These are phyloP conservation scores for Mareca strepera DNA, from an alignment of 2,797 vertebrate species.

Conservation along the genomic window DNA sequence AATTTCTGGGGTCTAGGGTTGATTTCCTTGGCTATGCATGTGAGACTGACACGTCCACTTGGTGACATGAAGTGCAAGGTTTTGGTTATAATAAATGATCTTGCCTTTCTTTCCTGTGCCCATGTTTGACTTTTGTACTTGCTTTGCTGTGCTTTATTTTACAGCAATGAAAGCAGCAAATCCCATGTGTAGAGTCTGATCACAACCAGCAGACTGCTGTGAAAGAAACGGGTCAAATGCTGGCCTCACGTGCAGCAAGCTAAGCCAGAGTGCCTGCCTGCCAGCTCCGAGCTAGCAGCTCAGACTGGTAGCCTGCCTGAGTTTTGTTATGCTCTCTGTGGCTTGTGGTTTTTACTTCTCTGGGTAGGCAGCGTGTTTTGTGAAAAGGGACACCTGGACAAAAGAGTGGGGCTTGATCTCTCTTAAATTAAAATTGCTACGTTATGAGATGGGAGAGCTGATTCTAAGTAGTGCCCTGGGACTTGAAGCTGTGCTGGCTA, in stretches of 20 bases:
- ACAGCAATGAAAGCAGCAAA: conserved; percentile 32
- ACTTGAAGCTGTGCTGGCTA: not conserved
- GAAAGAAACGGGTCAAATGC: conserved; percentile 31
- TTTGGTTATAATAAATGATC: conserved; percentile 35
- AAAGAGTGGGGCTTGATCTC: not conserved
- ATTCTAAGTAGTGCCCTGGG: not conserved
- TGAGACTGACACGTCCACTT: conserved; percentile 53
- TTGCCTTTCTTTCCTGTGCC: conserved; percentile 1
- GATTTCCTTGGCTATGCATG: conserved; percentile 46
- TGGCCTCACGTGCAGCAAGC: not conserved
- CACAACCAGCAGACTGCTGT: not conserved
- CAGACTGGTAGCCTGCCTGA: not conserved
- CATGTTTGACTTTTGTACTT: not conserved
- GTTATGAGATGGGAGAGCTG: not conserved
- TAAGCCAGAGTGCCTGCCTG: not conserved
- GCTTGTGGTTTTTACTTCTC: conserved; percentile 29
- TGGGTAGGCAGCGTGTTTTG: not conserved
- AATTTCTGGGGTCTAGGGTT: conserved; percentile 58
- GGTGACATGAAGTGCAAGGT: conserved; percentile 16
- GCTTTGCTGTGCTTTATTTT: not conserved
- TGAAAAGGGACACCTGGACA: not conserved
- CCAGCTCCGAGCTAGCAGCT: not conserved
- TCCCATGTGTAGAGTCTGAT: conserved; percentile 12
- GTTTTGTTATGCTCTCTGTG: not conserved
- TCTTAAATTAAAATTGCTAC: not conserved